A percentile compares a stretch with the other conserved stretches of the same genome.
phyloP scores from a whole-genome alignment of 2,797 vertebrate species.

The Coranthus polyacanthus region DNA sequence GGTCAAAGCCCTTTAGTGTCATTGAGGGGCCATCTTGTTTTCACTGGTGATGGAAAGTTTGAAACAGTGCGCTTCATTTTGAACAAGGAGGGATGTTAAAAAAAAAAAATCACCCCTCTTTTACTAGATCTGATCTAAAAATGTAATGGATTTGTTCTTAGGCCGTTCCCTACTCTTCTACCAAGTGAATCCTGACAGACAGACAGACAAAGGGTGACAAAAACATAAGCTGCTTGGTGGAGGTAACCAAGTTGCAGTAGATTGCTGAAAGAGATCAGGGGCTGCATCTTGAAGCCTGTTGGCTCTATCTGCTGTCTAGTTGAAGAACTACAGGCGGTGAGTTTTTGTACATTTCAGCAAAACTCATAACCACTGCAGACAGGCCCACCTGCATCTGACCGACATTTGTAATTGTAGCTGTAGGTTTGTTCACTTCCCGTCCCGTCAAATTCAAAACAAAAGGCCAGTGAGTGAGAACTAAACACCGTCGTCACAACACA shows the following conservation, averaged over 20 bases:
- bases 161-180: too few species aligned
- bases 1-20: not conserved
- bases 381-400: not conserved
- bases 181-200: too few species aligned
- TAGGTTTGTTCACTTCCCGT: not conserved
- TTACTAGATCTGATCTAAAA: too few species aligned
- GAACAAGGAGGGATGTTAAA: not conserved
- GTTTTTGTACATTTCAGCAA: not conserved
- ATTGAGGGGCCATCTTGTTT: not conserved
- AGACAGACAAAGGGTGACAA: too few species aligned
- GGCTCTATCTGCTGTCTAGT: conserved; percentile 39
- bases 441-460: not conserved
- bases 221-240: too few species aligned
- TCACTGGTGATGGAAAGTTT: not conserved
- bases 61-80: not conserved
- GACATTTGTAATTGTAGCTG: not conserved
- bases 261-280: not conserved
- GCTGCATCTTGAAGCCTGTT: not conserved
- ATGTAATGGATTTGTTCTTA: too few species aligned
- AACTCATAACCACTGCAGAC: not conserved
- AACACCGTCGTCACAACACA: too few species aligned
- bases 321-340: conserved; percentile 27
- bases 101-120: too few species aligned
- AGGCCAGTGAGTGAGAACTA: not conserved
- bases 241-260: too few species aligned